Evolutionary conservation across 2,888 invertebrate genomes (phyloP), one percentile per base, ranked within the genome.

Genomic region (Margaritifera margaritifera): DNA sequence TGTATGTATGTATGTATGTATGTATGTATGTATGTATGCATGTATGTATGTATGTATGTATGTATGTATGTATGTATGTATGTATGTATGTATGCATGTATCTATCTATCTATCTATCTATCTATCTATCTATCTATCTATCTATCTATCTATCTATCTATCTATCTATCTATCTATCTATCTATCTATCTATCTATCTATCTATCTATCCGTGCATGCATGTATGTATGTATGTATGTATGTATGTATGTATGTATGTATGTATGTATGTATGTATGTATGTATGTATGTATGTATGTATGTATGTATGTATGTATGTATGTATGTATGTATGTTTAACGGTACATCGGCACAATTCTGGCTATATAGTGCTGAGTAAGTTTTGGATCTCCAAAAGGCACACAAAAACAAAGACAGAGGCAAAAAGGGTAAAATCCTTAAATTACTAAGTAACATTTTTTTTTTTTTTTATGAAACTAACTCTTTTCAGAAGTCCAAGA

Each of bases 251-350:
- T 31, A 55, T 55, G 55, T 15, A 2, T 55, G 5, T 55, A 0
- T 18, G 18, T 55, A 15, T 18, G 19, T 55, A 22, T 55, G 55
- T 55, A 22, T 55, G 55, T 55, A 22, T 55, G 55, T 55, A 22
- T 55, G 55, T 55, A 22, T 55, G 55, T 55, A 22, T 55, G 55
- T 22, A 55, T 55, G 55, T 55, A 22, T 55, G 55, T 55, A 22
- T 55, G 55, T 22, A 22, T 55, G 55, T 55, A 22, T 55, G 55
- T 27, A 27, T 27, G 27, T 27, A 27, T 27, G 27, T 27, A 27
- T 27, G 27, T 27, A 27, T 42, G 42, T 42, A 15, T 42, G 42
- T 42, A 15, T 42, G 42, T 15, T 2, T 11, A 31, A 42, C 42
- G 42, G 42, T 15, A 42, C 11, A 42, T 15, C 42, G 15, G 42